Evolutionary conservation across 2,888 invertebrate species (phyloP).

Genomic region (Pherbina coryleti): DNA sequence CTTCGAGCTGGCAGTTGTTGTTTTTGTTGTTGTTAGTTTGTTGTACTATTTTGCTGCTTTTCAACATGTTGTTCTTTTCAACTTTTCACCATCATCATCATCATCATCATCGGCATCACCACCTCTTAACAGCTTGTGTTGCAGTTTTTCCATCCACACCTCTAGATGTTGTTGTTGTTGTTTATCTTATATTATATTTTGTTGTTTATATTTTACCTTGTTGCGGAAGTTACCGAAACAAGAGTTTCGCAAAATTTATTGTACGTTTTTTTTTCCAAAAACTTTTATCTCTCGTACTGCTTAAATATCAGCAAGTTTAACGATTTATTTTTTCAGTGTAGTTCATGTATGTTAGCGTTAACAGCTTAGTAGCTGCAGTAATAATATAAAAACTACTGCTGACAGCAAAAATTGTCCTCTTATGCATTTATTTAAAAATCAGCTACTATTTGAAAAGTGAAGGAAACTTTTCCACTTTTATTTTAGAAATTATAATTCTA

Average conservation of each 20-base stretch:
- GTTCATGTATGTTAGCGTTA: too few species aligned
- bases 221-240: not conserved
- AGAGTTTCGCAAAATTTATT: not conserved
- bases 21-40: constrained; percentile 6
- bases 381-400: too few species aligned
- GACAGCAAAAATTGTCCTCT: too few species aligned
- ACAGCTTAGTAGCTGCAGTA: too few species aligned
- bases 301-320: too few species aligned
- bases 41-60: not conserved
- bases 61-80: not conserved
- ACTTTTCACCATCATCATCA: not conserved
- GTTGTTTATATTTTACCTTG: constrained; percentile 13
- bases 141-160: constrained; percentile 15
- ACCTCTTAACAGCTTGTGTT: not conserved
- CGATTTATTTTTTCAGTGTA: too few species aligned
- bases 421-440: too few species aligned
- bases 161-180: not conserved
- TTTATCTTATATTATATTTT: not conserved
- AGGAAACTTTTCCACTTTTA: too few species aligned
- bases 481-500: too few species aligned
- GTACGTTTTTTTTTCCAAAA: not conserved
- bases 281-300: not conserved
- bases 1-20: not conserved
- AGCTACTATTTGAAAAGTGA: too few species aligned
- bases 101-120: not conserved